phyloP scores from a whole-genome alignment of 2,113 vertebrate species.

The Rhinolophus ferrumequinum region DNA sequence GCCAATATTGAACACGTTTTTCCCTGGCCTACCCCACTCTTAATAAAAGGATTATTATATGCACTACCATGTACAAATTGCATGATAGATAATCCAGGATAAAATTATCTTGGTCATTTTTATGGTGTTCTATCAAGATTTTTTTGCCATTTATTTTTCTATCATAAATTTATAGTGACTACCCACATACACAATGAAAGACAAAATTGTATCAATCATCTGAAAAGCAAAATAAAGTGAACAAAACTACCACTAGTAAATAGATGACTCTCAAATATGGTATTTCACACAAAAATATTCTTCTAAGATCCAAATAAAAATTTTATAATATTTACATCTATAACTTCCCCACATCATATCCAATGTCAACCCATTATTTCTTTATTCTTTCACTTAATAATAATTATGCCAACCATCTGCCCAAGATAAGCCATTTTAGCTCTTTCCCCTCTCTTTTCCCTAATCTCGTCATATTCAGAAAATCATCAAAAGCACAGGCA shows the following conservation, averaged over 20 bases:
- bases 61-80: background rate
- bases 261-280: background rate
- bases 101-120: background rate
- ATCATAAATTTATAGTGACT: background rate
- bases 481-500: background rate
- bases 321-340: background rate
- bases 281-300: background rate
- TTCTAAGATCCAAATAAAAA: background rate
- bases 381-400: background rate
- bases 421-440: background rate
- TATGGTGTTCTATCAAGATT: background rate
- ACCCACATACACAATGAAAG: background rate
- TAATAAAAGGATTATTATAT: background rate
- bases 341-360: background rate
- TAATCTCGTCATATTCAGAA: background rate
- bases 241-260: background rate
- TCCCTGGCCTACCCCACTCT: background rate
- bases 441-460: background rate
- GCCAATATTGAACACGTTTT: background rate
- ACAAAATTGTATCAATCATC: background rate
- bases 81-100: background rate
- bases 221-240: background rate
- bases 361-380: background rate
- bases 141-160: background rate
- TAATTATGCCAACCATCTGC: background rate